A percentile compares a stretch with the other conserved stretches of the same genome.
Evolutionary conservation across 2,113 vertebrate genomes (phyloP).

Genomic region (Sitta europaea): DNA sequence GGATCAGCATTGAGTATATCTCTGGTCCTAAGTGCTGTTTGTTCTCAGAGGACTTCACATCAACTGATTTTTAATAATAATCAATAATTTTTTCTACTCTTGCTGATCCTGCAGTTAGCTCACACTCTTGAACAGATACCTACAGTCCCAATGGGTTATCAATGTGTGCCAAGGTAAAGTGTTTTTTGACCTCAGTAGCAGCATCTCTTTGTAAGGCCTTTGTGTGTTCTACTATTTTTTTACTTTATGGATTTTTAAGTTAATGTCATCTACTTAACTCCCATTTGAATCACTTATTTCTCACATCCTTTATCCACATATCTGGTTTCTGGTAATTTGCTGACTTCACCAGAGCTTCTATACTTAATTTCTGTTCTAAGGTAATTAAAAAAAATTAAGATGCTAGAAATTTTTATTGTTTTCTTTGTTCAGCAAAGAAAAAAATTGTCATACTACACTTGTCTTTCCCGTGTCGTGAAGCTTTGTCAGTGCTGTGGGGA

Average conservation of each 20-base stretch:
- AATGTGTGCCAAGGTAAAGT: background rate
- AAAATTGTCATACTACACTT: background rate
- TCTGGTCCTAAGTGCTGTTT: background rate
- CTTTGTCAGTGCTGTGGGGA: background rate
- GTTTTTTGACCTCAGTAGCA: constrained; percentile 7
- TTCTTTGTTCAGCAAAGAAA: background rate
- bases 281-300: background rate
- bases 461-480: background rate
- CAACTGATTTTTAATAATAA: constrained; percentile 59
- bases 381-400: background rate
- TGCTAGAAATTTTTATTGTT: background rate
- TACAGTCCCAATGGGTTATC: background rate
- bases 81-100: background rate
- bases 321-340: background rate
- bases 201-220: background rate
- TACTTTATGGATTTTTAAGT: background rate
- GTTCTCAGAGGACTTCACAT: background rate
- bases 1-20: background rate
- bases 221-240: background rate
- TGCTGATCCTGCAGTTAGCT: constrained; percentile 28
- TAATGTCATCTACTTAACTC: background rate
- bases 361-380: background rate
- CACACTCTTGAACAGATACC: background rate
- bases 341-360: background rate
- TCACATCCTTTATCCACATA: background rate